Conservation (phyloP, 2,888 invertebrate species). For the Cerastis rubricosa region DNA sequence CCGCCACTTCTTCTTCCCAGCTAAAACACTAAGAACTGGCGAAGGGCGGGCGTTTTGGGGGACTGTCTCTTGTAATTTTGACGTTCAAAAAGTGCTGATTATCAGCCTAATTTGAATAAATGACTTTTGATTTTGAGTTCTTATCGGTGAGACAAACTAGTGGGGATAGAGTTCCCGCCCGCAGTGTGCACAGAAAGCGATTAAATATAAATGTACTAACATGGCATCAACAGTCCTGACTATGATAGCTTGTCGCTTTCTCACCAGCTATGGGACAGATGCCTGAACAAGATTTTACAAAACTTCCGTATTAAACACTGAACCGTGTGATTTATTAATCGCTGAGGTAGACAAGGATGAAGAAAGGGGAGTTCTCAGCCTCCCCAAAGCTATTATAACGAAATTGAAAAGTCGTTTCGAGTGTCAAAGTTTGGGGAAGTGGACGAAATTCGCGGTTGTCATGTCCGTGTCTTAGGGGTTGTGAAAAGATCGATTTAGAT, state of each 20-base stretch:
- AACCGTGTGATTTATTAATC: constrained; percentile 53
- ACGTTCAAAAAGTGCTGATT: no score
- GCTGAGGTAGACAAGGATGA: constrained; percentile 25
- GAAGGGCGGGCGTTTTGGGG: no score
- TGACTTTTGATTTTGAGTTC: no score
- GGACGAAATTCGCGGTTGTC: constrained; percentile 10
- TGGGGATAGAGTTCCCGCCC: background rate
- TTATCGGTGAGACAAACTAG: background rate
- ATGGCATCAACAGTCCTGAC: background rate
- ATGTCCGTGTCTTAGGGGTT: background rate
- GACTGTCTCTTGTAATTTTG: no score
- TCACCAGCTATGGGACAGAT: background rate
- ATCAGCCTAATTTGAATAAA: no score
- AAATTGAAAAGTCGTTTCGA: constrained; percentile 55
- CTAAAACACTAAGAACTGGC: no score
- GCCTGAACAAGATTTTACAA: constrained; percentile 34
- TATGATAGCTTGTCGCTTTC: background rate
- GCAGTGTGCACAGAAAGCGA: no score
- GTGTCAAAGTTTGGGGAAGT: constrained; percentile 35
- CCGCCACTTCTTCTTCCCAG: no score
- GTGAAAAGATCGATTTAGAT: constrained; percentile 9
- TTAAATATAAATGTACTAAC: background rate
- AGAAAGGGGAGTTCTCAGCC: background rate
- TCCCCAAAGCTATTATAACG: constrained; percentile 36
- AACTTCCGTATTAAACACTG: constrained; percentile 39